Evolutionary conservation across 2,888 invertebrate genomes (phyloP).

Genomic region (Habroteleia sp.): DNA sequence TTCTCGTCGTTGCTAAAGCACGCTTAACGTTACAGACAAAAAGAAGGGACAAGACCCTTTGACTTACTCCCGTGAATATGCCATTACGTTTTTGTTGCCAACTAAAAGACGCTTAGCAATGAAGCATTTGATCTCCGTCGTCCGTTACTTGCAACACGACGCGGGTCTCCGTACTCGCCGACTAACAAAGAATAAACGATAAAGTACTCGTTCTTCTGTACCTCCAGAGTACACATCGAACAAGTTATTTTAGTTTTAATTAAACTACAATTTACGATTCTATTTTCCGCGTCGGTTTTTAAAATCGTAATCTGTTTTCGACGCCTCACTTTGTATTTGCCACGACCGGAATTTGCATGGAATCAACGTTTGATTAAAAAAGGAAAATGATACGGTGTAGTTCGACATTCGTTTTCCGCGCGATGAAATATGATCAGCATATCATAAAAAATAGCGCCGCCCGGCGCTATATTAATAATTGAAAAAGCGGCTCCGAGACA

Average conservation of each 20-base stretch:
- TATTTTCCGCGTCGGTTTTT: constrained; percentile 56
- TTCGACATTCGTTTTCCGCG: constrained; percentile 54
- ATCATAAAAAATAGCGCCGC: constrained; percentile 40
- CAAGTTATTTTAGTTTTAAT: constrained; percentile 61
- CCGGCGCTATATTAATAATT: constrained; percentile 35
- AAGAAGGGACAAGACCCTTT: constrained; percentile 16
- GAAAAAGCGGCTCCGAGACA: constrained; percentile 9
- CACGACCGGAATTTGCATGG: constrained; percentile 47
- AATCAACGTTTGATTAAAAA: constrained; percentile 62
- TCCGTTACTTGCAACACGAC: constrained; percentile 41
- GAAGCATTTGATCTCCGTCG: constrained; percentile 50
- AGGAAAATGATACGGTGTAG: constrained; percentile 50
- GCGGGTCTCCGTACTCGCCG: constrained; percentile 21
- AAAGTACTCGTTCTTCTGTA: constrained; percentile 44
- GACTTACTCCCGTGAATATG: constrained; percentile 21
- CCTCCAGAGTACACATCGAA: constrained; percentile 20
- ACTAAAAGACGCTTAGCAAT: constrained; percentile 37
- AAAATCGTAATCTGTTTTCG: constrained; percentile 61
- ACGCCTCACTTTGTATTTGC: constrained; percentile 53
- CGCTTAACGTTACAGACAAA: no score
- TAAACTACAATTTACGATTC: constrained; percentile 63
- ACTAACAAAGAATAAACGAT: constrained; percentile 39
- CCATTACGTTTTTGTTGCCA: constrained; percentile 30
- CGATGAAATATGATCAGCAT: constrained; percentile 54
- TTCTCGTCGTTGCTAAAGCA: no score